Conservation (phyloP, 2,797 vertebrate species). For the Phyllotis vaccarum region DNA sequence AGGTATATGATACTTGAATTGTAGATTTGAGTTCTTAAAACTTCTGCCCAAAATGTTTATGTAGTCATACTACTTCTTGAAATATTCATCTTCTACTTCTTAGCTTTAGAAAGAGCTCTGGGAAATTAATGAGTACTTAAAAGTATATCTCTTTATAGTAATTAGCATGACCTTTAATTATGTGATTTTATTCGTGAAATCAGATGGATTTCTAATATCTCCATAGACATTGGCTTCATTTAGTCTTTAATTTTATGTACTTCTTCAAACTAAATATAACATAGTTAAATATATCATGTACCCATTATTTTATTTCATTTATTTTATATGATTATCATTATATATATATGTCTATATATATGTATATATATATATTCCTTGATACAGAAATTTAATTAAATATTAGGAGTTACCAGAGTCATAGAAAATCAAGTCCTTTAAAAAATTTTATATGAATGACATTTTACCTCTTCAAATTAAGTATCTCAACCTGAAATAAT, state of each 20-base stretch:
- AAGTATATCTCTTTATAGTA: neutral
- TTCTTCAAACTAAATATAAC: no score
- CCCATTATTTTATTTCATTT: neutral
- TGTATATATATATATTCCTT: neutral
- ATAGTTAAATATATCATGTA: neutral
- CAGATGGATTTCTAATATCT: neutral
- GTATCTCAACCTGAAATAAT: neutral
- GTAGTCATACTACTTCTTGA: neutral
- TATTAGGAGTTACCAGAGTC: neutral
- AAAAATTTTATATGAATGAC: neutral
- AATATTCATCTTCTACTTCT: neutral
- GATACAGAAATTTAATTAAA: neutral
- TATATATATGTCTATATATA: no score
- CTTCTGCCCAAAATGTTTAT: neutral
- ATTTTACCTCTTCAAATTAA: neutral
- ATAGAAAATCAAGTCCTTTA: neutral
- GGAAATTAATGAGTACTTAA: neutral
- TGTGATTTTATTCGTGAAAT: neutral
- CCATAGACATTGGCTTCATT: neutral
- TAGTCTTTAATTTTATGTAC: neutral
- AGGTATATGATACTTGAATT: neutral
- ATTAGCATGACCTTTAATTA: neutral
- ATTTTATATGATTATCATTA: neutral
- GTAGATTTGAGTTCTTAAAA: neutral
- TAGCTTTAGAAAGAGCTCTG: neutral